phyloP scores from a whole-genome alignment of 2,888 invertebrate species.

The Metopia argyrocephala region DNA sequence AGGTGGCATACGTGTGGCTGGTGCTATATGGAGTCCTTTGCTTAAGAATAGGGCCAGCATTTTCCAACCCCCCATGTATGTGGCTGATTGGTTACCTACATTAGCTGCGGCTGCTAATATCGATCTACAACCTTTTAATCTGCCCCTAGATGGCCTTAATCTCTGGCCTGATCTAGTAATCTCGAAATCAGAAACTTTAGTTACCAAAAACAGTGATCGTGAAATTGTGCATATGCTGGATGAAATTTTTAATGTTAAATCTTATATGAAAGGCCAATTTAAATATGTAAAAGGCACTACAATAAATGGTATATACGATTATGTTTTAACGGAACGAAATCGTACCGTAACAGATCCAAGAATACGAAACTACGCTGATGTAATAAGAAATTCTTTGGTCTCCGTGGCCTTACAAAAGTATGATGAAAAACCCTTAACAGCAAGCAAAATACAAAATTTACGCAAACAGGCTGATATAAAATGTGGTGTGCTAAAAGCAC shows the following conservation, averaged over 20 bases:
- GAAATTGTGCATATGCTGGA: slow-evolving; percentile 87
- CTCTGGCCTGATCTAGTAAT: slow-evolving; percentile 83
- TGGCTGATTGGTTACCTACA: slow-evolving; percentile 92
- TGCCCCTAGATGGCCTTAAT: slow-evolving; percentile 83
- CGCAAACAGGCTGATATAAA: slow-evolving; percentile 65
- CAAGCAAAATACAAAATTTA: slow-evolving; percentile 60
- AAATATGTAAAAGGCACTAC: slow-evolving; percentile 76
- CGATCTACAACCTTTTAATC: slow-evolving; percentile 49
- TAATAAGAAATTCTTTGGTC: slow-evolving; percentile 68
- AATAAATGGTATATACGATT: slow-evolving; percentile 68
- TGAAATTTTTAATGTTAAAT: slow-evolving; percentile 79
- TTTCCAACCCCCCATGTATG: slow-evolving; percentile 84
- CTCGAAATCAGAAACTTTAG: not conserved
- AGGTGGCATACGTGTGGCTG: slow-evolving; percentile 88
- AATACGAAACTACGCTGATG: slow-evolving; percentile 67
- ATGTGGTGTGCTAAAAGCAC: slow-evolving; percentile 63
- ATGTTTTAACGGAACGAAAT: slow-evolving; percentile 69
- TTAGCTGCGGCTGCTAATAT: slow-evolving; percentile 78
- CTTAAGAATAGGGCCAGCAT: slow-evolving; percentile 80
- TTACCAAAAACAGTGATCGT: slow-evolving; percentile 75
- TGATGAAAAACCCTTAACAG: slow-evolving; percentile 64
- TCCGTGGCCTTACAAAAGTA: slow-evolving; percentile 67
- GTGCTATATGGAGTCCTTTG: slow-evolving; percentile 86
- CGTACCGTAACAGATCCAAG: slow-evolving; percentile 71
- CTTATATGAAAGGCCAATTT: slow-evolving; percentile 70